Evolutionary conservation across 2,888 invertebrate species (phyloP), one percentile per base, ranked within the genome.

Genomic region (Chouioia cunea): DNA sequence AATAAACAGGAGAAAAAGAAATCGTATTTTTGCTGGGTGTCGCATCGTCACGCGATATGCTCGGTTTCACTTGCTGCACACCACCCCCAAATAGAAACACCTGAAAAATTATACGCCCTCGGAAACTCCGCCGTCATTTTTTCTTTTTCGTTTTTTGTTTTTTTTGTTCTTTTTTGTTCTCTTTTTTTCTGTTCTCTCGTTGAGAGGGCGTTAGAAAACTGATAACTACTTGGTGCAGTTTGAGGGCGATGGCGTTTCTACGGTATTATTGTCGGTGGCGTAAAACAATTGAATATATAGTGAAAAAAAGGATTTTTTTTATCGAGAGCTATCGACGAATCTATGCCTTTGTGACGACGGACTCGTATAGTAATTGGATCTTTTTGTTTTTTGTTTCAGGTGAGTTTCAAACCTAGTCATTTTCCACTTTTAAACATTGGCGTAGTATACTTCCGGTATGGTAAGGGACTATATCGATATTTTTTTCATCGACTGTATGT

Each of bases 361-460:
- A 52, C 44, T 57, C 44, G 47, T 60, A 36, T 36, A 60, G 62
- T 68, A 65, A 65, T 60, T 62, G 46, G 57, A 66, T 62, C 20
- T n/a, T 62, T 60, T 65, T 71, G 54, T 59, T 69, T 65, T 73
- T 60, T 74, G 74, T 76, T 76, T 54, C 75, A 76, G 76, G 76
- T 75, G 75, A 76, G 76, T 76, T 65, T 14, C 48, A 57, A 71
- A 20, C 47, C 52, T 20, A 27, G 52, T 47, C 47, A 66, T 71
- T 58, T 63, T 36, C 10, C 57, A 53, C 66, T 63, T 66, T 71
- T 66, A 53, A 63, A 46, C 23, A n/a, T 27, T 43, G 54, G 59
- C 53, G 48, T 50, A 56, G 54, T 56, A 46, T 44, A 57, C 46
- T 70, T 56, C 65, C 52, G 56, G 36, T 54, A 62, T 23, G 70